phyloP scores from a whole-genome alignment of 1,140 invertebrate species.

The Battus philenor region DNA sequence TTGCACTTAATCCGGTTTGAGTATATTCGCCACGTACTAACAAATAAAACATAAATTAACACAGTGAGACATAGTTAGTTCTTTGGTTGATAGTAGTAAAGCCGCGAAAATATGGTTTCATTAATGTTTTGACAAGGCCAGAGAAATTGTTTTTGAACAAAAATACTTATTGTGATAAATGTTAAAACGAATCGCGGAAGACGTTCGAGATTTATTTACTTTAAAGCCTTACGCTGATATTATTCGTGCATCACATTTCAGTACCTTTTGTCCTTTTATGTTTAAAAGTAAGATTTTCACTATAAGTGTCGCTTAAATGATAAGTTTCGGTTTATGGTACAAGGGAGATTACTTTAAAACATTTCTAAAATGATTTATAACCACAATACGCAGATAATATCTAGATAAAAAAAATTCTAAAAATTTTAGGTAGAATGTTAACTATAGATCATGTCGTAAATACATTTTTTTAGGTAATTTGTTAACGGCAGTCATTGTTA shows the following conservation, averaged over 20 bases:
- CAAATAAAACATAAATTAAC: no score
- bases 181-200: slow-evolving; percentile 21
- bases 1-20: no score
- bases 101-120: no score
- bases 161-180: slow-evolving; percentile 32
- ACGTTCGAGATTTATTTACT: slow-evolving; percentile 29
- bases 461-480: slow-evolving; percentile 62
- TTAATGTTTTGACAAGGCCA: slow-evolving; percentile 14
- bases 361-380: slow-evolving; percentile 65
- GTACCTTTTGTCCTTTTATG: slow-evolving; percentile 30
- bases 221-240: slow-evolving; percentile 32
- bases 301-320: slow-evolving; percentile 52
- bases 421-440: slow-evolving; percentile 61
- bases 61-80: no score
- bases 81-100: no score
- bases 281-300: slow-evolving; percentile 42
- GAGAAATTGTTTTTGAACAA: slow-evolving; percentile 29
- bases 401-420: slow-evolving; percentile 51
- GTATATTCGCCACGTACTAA: no score
- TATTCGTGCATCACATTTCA: slow-evolving; percentile 35
- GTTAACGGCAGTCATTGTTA: slow-evolving; percentile 63
- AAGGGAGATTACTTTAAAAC: slow-evolving; percentile 66
- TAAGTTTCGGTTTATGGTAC: slow-evolving; percentile 55
- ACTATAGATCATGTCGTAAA: slow-evolving; percentile 49
- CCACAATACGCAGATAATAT: slow-evolving; percentile 50